These are phyloP conservation scores for Melanostigma gelatinosum DNA, from an alignment of 2,113 vertebrate genomes.

Conservation along the genomic window DNA sequence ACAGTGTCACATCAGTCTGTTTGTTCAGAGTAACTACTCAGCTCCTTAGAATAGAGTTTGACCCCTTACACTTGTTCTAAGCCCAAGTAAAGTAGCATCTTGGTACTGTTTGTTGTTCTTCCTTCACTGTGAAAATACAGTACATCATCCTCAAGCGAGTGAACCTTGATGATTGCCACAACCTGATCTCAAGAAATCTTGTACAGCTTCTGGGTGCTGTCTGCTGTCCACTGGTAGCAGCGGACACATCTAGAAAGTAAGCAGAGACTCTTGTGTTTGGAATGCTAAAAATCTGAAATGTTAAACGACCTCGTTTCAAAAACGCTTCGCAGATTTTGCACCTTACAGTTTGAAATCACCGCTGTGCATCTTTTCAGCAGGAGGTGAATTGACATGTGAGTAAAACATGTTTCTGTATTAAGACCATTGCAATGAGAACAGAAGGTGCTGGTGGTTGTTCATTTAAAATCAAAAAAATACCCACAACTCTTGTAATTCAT, in stretches of 20 bases:
- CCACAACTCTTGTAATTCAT: not conserved
- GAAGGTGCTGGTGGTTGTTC: not conserved
- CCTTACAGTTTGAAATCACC: not conserved
- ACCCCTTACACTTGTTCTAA: not conserved
- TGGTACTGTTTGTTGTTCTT: no score
- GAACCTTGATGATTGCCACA: no score
- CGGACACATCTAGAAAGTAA: no score
- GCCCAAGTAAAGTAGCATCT: no score
- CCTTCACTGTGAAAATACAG: no score
- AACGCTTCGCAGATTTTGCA: not conserved
- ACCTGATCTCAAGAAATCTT: no score
- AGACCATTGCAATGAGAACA: not conserved
- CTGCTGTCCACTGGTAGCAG: no score
- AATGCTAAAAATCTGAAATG: not conserved
- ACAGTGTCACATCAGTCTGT: no score
- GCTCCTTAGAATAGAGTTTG: not conserved
- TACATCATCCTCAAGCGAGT: no score
- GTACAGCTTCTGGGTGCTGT: no score
- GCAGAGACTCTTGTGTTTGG: not conserved
- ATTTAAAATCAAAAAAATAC: not conserved
- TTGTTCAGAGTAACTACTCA: not conserved
- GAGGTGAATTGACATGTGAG: not conserved
- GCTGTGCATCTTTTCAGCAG: not conserved
- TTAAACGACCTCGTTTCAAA: not conserved
- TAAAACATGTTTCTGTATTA: not conserved